phyloP scores from a whole-genome alignment of 2,888 invertebrate species.

The Luperina nickerlii region DNA sequence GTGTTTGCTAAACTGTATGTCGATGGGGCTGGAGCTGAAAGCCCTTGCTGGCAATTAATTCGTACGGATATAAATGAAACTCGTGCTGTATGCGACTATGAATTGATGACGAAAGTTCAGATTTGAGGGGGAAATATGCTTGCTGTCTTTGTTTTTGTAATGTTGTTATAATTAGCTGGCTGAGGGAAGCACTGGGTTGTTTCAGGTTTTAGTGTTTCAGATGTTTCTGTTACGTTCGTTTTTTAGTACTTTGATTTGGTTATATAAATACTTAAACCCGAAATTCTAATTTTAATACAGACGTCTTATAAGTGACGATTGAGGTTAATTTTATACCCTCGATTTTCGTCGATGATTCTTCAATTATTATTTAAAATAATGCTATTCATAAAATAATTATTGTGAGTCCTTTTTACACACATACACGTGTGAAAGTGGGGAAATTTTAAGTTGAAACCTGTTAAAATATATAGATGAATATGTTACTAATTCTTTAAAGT shows the following conservation, averaged over 20 bases:
- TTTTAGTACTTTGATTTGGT: background rate
- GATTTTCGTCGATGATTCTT: background rate
- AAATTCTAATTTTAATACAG: background rate
- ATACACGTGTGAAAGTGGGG: background rate
- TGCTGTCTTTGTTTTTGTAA: slow-evolving; percentile 38
- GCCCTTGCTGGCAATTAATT: slow-evolving; percentile 78
- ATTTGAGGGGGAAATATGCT: slow-evolving; percentile 46
- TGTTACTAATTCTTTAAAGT: background rate
- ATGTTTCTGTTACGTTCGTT: too few relatives aligned
- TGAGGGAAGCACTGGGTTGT: background rate
- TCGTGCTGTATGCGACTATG: slow-evolving; percentile 68
- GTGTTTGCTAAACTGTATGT: slow-evolving; percentile 81
- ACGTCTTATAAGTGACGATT: background rate
- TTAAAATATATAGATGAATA: background rate
- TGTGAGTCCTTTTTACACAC: background rate
- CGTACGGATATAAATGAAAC: slow-evolving; percentile 74
- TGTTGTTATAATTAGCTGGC: slow-evolving; percentile 11
- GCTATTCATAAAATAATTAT: background rate
- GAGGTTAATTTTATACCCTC: background rate
- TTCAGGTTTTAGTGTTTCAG: background rate
- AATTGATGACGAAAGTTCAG: slow-evolving; percentile 67
- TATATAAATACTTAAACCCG: background rate
- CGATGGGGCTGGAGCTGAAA: slow-evolving; percentile 77
- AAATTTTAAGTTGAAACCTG: background rate
- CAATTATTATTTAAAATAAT: background rate